phyloP scores from a whole-genome alignment of 2,113 vertebrate species.

The Ursus arctos region DNA sequence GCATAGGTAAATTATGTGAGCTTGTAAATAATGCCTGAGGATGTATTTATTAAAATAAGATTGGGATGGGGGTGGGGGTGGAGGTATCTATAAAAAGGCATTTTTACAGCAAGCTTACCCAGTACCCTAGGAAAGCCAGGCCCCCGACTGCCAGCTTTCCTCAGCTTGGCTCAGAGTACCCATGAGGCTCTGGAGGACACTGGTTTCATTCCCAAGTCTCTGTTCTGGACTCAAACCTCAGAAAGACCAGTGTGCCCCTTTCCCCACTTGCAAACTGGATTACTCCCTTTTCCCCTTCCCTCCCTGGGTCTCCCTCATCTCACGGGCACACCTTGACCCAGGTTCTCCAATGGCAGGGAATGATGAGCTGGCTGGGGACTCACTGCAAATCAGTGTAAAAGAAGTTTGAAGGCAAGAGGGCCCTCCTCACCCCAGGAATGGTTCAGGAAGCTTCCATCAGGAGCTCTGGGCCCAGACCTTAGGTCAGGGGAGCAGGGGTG shows the following conservation, averaged over 20 bases:
- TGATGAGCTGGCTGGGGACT: not conserved
- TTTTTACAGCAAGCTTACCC: constrained; percentile 64
- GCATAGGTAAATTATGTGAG: constrained; percentile 92
- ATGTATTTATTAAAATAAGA: constrained; percentile 90
- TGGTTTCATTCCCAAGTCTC: not conserved
- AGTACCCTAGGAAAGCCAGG: constrained; percentile 43
- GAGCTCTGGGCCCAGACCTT: not conserved
- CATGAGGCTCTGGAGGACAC: not conserved
- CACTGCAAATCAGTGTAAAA: not conserved
- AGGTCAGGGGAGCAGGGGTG: not conserved
- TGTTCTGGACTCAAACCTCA: not conserved
- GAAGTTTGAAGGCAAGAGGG: not conserved
- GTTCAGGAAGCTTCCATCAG: not conserved
- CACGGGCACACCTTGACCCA: not conserved
- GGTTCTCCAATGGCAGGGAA: not conserved
- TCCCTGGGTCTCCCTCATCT: not conserved
- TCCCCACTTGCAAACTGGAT: not conserved
- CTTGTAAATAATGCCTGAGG: constrained; percentile 91
- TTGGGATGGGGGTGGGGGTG: constrained; percentile 66
- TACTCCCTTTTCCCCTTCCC: not conserved
- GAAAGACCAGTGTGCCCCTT: not conserved
- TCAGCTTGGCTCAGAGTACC: not conserved
- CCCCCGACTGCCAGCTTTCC: not conserved
- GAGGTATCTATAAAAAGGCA: constrained; percentile 74
- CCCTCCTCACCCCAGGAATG: not conserved